Evolutionary conservation across 2,888 invertebrate species (phyloP).

Genomic region (Rhopalosiphum nymphaeae): DNA sequence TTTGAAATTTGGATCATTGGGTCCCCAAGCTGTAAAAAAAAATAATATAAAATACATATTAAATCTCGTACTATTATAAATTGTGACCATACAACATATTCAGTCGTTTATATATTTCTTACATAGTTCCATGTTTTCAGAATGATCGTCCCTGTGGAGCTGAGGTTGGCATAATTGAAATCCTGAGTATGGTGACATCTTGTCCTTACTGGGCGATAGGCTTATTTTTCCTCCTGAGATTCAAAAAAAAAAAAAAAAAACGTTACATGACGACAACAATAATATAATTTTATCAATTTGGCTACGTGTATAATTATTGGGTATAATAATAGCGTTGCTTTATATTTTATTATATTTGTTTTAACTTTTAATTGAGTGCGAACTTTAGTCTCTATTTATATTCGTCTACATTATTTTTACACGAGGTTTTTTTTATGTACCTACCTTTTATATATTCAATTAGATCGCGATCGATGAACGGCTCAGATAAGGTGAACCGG

Average conservation of each 20-base stretch:
- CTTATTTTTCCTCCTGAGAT: conserved; percentile 67
- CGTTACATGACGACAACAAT: neutral
- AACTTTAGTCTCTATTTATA: conserved; percentile 46
- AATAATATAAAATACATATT: conserved; percentile 26
- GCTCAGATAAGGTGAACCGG: conserved; percentile 19
- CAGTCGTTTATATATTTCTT: conserved; percentile 66
- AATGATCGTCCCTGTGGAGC: conserved; percentile 67
- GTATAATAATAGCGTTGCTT: conserved; percentile 2
- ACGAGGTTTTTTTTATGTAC: conserved; percentile 5
- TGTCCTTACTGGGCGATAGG: conserved; percentile 67
- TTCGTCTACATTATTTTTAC: conserved; percentile 36
- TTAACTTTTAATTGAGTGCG: conserved; percentile 19
- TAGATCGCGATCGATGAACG: conserved; percentile 19
- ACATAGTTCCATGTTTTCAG: conserved; percentile 57
- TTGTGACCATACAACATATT: neutral
- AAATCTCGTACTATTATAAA: neutral
- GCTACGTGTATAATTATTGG: conserved; percentile 22
- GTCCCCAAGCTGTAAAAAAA: conserved; percentile 60
- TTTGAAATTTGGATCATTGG: conserved; percentile 54
- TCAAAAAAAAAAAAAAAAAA: conserved; percentile 25
- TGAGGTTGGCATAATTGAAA: conserved; percentile 69
- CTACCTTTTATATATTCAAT: neutral
- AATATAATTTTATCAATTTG: conserved; percentile 20
- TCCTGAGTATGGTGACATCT: conserved; percentile 68
- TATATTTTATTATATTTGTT: neutral